These are phyloP conservation scores for Bambusicola thoracicus DNA, from an alignment of 2,113 vertebrate species.

Conservation along the genomic window DNA sequence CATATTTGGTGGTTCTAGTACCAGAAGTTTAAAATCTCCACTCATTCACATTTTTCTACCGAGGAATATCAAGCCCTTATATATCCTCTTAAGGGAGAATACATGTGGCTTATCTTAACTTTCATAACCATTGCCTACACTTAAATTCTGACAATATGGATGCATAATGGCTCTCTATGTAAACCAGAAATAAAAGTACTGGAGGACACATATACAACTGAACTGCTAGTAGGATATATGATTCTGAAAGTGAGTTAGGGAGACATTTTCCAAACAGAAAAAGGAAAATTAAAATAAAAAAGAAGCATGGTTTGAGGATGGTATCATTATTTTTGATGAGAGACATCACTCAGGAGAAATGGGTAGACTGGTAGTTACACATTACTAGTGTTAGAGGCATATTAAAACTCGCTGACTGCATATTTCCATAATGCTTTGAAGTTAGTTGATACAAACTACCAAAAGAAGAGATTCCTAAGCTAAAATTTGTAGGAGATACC, in stretches of 20 bases:
- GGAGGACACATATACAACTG: not conserved
- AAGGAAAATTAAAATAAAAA: not conserved
- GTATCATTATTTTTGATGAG: not conserved
- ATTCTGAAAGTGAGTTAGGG: not conserved
- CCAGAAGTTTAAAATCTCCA: not conserved
- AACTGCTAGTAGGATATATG: not conserved
- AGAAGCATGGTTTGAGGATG: not conserved
- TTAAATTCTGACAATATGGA: not conserved
- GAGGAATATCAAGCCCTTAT: fast-evolving
- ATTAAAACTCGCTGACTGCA: not conserved
- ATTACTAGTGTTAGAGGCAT: not conserved
- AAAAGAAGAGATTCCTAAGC: not conserved
- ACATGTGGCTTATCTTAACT: not conserved
- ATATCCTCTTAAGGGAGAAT: not conserved
- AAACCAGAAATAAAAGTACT: not conserved
- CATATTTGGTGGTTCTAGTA: not conserved
- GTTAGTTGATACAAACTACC: not conserved
- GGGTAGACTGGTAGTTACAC: not conserved
- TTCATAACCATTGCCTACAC: not conserved
- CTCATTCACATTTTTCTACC: not conserved
- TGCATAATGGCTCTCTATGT: not conserved
- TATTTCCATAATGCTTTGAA: not conserved
- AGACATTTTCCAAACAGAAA: not conserved
- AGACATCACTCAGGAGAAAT: not conserved
- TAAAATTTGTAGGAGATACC: not conserved